These are phyloP conservation scores for Xiphophorus maculatus DNA, from an alignment of 2,113 vertebrate species.

Conservation along the genomic window DNA sequence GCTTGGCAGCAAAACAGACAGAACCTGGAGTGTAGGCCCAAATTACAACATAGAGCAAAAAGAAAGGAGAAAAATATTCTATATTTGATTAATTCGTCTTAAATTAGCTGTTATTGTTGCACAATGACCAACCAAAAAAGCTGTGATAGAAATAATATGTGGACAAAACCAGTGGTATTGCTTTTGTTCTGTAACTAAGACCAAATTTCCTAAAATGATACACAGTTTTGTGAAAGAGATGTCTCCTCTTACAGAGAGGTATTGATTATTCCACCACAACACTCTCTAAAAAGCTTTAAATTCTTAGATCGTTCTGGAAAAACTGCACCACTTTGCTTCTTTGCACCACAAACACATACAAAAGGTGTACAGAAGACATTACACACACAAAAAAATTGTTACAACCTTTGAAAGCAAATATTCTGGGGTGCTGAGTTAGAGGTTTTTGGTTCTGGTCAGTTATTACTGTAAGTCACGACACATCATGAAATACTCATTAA, in stretches of 20 bases:
- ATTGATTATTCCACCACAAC: constrained; percentile 6
- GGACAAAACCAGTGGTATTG: background rate
- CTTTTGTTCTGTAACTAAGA: background rate
- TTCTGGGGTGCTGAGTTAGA: background rate
- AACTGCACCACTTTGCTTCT: background rate
- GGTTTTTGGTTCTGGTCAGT: background rate
- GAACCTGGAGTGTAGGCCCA: constrained; percentile 43
- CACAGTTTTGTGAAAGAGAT: constrained; percentile 12
- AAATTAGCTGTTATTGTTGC: constrained; percentile 25
- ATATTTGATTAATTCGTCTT: constrained; percentile 22
- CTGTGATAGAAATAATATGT: constrained; percentile 10
- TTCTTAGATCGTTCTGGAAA: background rate
- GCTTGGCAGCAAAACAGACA: constrained; percentile 64
- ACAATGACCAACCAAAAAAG: background rate
- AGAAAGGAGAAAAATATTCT: constrained; percentile 3
- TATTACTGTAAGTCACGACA: constrained; percentile 32
- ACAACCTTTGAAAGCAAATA: background rate
- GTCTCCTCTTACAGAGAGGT: background rate
- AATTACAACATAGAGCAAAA: constrained; percentile 34
- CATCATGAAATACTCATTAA: constrained; percentile 54
- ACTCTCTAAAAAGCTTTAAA: constrained; percentile 8
- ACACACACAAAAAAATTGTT: background rate
- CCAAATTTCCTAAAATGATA: background rate
- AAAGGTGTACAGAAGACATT: background rate
- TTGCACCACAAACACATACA: constrained; percentile 11